Conservation (phyloP, 2,888 invertebrate genomes). For the Eristalinus sepulchralis region DNA sequence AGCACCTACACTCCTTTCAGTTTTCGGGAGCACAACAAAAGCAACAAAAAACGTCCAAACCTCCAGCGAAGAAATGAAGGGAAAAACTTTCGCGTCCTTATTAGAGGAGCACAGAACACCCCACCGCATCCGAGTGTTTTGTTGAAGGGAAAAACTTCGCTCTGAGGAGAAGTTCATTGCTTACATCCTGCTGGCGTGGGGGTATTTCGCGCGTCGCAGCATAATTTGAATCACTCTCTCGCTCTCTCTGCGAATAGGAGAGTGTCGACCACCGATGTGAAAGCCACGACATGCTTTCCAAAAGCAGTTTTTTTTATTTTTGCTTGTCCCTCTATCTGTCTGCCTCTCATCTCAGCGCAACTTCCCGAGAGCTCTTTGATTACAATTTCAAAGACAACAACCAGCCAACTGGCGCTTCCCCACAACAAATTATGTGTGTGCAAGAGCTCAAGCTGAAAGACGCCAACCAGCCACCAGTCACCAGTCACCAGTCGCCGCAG, state of each 20-base stretch:
- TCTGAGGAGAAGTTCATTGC: slow-evolving; percentile 4
- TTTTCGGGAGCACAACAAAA: neutral
- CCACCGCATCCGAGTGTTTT: slow-evolving; percentile 8
- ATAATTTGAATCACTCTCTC: slow-evolving; percentile 24
- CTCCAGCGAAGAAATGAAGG: neutral
- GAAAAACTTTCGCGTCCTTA: slow-evolving; percentile 43
- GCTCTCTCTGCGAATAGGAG: neutral
- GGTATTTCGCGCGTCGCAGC: slow-evolving; percentile 2
- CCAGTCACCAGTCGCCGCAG: neutral
- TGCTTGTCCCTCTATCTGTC: neutral
- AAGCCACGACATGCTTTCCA: neutral
- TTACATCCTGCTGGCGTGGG: neutral
- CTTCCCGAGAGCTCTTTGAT: neutral
- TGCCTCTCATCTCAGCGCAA: too few relatives aligned
- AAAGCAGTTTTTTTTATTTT: neutral
- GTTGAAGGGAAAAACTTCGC: slow-evolving; percentile 7
- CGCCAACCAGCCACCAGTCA: neutral
- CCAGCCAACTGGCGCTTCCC: neutral
- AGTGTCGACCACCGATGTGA: slow-evolving; percentile 8
- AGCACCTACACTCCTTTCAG: neutral
- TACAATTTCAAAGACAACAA: neutral
- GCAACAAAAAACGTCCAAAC: neutral
- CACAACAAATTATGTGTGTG: neutral
- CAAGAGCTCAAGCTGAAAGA: neutral
- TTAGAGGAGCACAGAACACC: slow-evolving; percentile 9